These are phyloP conservation scores for Myotis myotis DNA, from an alignment of 2,797 vertebrate species.

Conservation along the genomic window DNA sequence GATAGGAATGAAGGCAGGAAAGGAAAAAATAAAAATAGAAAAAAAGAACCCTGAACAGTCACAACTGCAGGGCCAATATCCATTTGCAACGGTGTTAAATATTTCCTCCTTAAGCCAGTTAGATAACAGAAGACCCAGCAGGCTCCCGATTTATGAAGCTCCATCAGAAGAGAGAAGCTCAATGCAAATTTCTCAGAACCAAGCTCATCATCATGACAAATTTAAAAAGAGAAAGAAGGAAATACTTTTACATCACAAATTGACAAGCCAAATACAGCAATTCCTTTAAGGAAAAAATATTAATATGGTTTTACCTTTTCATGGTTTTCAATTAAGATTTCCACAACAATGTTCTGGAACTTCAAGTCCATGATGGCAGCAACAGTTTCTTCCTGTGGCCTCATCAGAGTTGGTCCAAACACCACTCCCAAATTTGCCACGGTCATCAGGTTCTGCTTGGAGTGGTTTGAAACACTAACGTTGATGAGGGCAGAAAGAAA, in stretches of 20 bases:
- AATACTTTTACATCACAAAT: fast-evolving
- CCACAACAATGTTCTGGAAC: constrained; percentile 99
- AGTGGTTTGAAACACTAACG: constrained; percentile 86
- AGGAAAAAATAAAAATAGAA: background rate
- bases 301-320: constrained; percentile 88
- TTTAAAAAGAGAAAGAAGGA: background rate
- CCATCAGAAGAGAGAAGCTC: background rate
- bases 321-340: constrained; percentile 97
- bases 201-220: background rate
- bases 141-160: background rate
- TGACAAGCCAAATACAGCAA: background rate
- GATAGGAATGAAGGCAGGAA: background rate
- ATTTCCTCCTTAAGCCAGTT: background rate
- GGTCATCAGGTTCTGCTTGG: constrained; percentile 95
- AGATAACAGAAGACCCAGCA: background rate
- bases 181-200: background rate
- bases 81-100: background rate
- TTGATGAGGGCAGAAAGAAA: constrained; percentile 34
- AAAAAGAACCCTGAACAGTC: background rate
- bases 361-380: constrained; percentile 99
- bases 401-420: constrained; percentile 98
- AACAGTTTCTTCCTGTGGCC: constrained; percentile 96
- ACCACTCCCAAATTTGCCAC: constrained; percentile 98
- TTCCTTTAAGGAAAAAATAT: background rate
- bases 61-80: background rate